Base-by-base conservation (phyloP, 1,140 invertebrate species). In the Conopomorpha cramerella region DNA sequence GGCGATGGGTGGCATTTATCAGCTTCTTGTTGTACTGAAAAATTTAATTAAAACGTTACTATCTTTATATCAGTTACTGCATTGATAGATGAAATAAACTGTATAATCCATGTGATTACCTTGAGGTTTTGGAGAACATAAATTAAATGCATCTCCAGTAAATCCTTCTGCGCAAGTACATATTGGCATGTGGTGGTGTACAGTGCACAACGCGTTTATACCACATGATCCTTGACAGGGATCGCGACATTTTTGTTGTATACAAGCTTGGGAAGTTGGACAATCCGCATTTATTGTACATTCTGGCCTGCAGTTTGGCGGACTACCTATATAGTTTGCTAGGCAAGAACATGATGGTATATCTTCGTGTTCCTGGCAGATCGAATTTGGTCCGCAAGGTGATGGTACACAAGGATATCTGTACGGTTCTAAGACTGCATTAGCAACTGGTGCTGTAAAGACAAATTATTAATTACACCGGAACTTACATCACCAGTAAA, bases 281-380 rank as follows among this genome's bases (percentile, higher is more conserved):
- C 88, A 91, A 50, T 90, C 88, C 0, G 86, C 78, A 60, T 89
- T 87, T 11, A 88, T 82, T 2, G 81, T 78, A 71, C 88, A 91
- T 62, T 91, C 88, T 17, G 88, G 86, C 49, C 84, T 77, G 46
- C 87, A 89, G 49, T 85, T 86, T 16, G 87, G 87, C 39, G 88
- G 86, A 40, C 72, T 82, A 33, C 88, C 88, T n/a, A 84, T 71
- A 46, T 86, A 89, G 23, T 74, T 84, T 8, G 79, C 42, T 44
- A 83, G 67, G 50, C 89, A 91, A 14, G 84, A 82, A 48, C 89
- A 91, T 0, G 85, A 84, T 0, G 86, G 82, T 34, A 81, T 71
- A 36, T 81, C 81, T 32, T 84, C 81, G 28, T 81, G 67, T 38
- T 83, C 67, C 44, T 82, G 78, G 56, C 90, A 92, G 50, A 87